These are phyloP conservation scores for Lacanobia wlatinum DNA, from an alignment of 2,888 invertebrate species.

Conservation along the genomic window DNA sequence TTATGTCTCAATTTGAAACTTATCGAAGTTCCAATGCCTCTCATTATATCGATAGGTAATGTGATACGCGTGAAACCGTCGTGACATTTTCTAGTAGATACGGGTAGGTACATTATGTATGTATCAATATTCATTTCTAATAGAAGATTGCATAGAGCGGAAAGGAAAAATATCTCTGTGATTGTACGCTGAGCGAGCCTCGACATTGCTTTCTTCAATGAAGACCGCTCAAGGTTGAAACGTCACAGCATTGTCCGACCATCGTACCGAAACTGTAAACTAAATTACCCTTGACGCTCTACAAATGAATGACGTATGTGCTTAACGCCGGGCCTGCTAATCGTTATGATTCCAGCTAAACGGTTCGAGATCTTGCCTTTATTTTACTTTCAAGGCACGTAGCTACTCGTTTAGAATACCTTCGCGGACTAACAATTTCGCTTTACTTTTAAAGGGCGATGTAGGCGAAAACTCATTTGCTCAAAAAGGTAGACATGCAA, in stretches of 20 bases:
- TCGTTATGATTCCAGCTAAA: constrained; percentile 51
- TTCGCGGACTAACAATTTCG: constrained; percentile 40
- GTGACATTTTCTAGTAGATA: constrained; percentile 2
- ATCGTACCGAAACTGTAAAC: constrained; percentile 61
- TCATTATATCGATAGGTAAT: constrained; percentile 4
- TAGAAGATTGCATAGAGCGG: constrained; percentile 4
- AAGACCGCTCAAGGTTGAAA: constrained; percentile 59
- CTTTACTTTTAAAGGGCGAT: constrained; percentile 48
- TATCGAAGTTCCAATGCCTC: constrained; percentile 29
- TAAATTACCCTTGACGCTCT: constrained; percentile 63
- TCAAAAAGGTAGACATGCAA: constrained; percentile 56
- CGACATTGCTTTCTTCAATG: constrained; percentile 61
- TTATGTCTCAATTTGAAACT: constrained; percentile 50
- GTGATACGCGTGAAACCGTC: constrained; percentile 3
- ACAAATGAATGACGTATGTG: constrained; percentile 62
- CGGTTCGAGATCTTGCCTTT: constrained; percentile 35
- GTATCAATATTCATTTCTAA: constrained; percentile 8
- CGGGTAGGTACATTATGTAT: constrained; percentile 4
- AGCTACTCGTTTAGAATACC: constrained; percentile 36
- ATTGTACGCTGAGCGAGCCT: constrained; percentile 25
- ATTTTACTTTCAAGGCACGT: constrained; percentile 45
- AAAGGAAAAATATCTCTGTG: constrained; percentile 28
- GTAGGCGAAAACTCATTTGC: constrained; percentile 56
- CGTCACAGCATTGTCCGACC: constrained; percentile 62
- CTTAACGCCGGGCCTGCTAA: constrained; percentile 48